These are phyloP conservation scores for Notiomystis cincta DNA, from an alignment of 2,113 vertebrate species.

Conservation along the genomic window DNA sequence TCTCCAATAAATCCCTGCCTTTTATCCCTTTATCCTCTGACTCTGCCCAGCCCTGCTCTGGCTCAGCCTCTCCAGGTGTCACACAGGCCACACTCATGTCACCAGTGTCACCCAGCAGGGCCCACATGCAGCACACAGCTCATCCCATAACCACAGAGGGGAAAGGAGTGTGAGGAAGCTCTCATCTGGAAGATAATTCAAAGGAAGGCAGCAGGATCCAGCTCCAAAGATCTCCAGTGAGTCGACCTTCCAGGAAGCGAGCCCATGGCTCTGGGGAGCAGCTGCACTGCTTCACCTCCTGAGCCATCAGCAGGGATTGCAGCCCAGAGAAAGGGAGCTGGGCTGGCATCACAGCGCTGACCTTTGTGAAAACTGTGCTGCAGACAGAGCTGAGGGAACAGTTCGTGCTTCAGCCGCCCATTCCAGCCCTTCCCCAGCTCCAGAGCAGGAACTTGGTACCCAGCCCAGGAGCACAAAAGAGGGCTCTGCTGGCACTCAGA, in stretches of 20 bases:
- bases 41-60: too few relatives aligned
- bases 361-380: neutral
- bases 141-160: fast-evolving
- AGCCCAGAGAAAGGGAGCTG: neutral
- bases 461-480: neutral
- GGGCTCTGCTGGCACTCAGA: neutral
- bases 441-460: slow-evolving; percentile 10
- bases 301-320: fast-evolving
- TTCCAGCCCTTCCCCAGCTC: neutral
- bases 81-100: fast-evolving
- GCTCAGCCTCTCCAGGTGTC: too few relatives aligned
- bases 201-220: neutral
- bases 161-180: neutral
- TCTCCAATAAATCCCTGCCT: too few relatives aligned
- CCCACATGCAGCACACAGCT: fast-evolving
- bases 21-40: too few relatives aligned
- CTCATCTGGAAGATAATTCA: neutral
- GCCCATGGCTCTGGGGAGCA: fast-evolving
- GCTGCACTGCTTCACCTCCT: neutral
- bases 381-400: neutral
- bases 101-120: fast-evolving
- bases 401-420: neutral
- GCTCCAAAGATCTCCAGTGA: neutral
- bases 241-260: neutral
- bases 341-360: neutral